Evolutionary conservation across 1,140 invertebrate genomes (phyloP).

Genomic region (Achroia grisella): DNA sequence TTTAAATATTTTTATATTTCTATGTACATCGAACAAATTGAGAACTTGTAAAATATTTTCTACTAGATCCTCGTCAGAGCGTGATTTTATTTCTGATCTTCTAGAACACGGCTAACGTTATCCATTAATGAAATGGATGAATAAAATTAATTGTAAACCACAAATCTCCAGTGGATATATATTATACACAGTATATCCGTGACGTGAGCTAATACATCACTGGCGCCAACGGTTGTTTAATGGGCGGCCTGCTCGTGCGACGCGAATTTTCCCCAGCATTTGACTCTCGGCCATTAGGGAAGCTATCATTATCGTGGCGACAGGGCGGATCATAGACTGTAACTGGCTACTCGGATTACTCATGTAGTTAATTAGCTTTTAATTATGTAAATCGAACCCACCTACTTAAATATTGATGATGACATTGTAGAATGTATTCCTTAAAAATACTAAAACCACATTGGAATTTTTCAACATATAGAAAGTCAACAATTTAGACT

Average conservation of each 20-base stretch:
- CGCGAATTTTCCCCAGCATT: conserved; percentile 54
- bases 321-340: conserved; percentile 29
- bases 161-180: conserved; percentile 13
- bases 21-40: too few relatives aligned
- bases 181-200: conserved; percentile 38
- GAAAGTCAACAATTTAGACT: too few relatives aligned
- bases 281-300: conserved; percentile 37
- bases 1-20: too few relatives aligned
- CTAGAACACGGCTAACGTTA: too few relatives aligned
- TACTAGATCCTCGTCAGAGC: too few relatives aligned
- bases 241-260: conserved; percentile 53
- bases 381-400: conserved; percentile 8
- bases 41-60: too few relatives aligned
- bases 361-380: conserved; percentile 15
- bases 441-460: too few relatives aligned
- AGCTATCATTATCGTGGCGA: conserved; percentile 64
- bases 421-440: too few relatives aligned
- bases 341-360: conserved; percentile 14
- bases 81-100: too few relatives aligned
- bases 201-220: conserved; percentile 45
- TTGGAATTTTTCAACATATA: too few relatives aligned
- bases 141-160: conserved; percentile 3
- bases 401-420: neutral
- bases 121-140: too few relatives aligned
- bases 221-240: conserved; percentile 53